These are phyloP conservation scores for Dermochelys coriacea DNA, from an alignment of 2,797 vertebrate genomes.

Conservation along the genomic window DNA sequence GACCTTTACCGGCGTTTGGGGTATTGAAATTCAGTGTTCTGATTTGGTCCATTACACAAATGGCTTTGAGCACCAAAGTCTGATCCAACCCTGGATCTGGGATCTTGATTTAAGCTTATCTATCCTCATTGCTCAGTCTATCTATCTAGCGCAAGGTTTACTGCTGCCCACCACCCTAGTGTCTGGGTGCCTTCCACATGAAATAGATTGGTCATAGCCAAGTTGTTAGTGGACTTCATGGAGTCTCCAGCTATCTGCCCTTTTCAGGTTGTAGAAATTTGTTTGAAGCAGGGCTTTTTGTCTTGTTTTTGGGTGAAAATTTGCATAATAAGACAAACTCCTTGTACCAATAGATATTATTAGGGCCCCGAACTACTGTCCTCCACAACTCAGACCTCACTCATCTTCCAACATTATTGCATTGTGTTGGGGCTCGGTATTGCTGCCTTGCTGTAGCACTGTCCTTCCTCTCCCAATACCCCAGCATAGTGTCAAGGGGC, in stretches of 20 bases:
- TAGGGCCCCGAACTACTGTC: not conserved
- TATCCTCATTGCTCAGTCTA: not conserved
- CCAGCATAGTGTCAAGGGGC: not conserved
- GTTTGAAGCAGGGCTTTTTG: not conserved
- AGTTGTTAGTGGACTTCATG: not conserved
- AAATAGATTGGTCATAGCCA: fast-evolving
- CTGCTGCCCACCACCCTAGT: not conserved
- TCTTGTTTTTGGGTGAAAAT: not conserved
- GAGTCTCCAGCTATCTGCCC: not conserved
- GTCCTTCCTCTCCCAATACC: not conserved
- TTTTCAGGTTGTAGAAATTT: not conserved
- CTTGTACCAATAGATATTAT: not conserved
- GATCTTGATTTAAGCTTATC: not conserved
- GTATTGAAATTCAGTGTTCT: not conserved
- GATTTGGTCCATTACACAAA: not conserved
- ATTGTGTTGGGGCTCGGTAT: not conserved
- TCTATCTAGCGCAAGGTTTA: not conserved
- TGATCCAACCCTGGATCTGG: not conserved
- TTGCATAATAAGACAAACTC: not conserved
- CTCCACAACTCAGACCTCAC: not conserved
- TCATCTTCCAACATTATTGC: not conserved
- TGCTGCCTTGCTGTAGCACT: not conserved
- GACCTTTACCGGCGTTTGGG: not conserved
- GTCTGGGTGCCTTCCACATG: not conserved
- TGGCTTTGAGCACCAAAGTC: not conserved